These are phyloP conservation scores for Osmerus eperlanus DNA, from an alignment of 2,113 vertebrate genomes.

Conservation along the genomic window DNA sequence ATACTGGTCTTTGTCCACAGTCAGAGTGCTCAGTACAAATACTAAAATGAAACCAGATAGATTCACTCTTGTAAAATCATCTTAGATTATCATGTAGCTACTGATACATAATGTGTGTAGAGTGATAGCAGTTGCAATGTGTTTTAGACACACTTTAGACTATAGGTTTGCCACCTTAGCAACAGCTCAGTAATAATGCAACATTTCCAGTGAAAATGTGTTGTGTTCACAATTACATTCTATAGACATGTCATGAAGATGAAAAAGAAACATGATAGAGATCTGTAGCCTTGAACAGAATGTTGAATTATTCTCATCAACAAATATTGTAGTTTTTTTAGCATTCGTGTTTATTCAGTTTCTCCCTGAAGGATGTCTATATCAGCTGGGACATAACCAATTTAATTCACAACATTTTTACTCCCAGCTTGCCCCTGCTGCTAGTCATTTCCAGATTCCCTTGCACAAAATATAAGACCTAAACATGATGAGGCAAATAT, in stretches of 20 bases:
- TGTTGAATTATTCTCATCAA: slow-evolving; percentile 16
- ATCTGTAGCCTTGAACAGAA: neutral
- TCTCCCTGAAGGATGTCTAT: slow-evolving; percentile 27
- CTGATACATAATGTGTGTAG: too few relatives aligned
- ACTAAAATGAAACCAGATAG: neutral
- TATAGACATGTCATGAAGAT: too few relatives aligned
- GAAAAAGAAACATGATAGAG: neutral
- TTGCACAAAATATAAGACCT: slow-evolving; percentile 20
- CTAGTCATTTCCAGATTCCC: slow-evolving; percentile 48
- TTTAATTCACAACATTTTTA: slow-evolving; percentile 10
- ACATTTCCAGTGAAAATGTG: neutral
- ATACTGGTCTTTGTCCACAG: slow-evolving; percentile 10
- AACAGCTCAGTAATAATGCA: too few relatives aligned
- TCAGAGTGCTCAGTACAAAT: neutral
- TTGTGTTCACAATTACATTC: too few relatives aligned
- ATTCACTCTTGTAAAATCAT: too few relatives aligned
- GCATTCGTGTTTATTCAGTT: slow-evolving; percentile 6
- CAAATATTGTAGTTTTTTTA: slow-evolving; percentile 10
- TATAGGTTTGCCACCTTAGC: too few relatives aligned
- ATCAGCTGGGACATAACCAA: slow-evolving; percentile 9
- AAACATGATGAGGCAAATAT: slow-evolving; percentile 29
- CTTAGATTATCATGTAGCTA: too few relatives aligned
- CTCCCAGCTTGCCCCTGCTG: slow-evolving; percentile 33
- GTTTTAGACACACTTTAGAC: too few relatives aligned
- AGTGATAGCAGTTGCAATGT: too few relatives aligned